phyloP scores from a whole-genome alignment of 2,113 vertebrate species.

The Larimichthys polyactis region DNA sequence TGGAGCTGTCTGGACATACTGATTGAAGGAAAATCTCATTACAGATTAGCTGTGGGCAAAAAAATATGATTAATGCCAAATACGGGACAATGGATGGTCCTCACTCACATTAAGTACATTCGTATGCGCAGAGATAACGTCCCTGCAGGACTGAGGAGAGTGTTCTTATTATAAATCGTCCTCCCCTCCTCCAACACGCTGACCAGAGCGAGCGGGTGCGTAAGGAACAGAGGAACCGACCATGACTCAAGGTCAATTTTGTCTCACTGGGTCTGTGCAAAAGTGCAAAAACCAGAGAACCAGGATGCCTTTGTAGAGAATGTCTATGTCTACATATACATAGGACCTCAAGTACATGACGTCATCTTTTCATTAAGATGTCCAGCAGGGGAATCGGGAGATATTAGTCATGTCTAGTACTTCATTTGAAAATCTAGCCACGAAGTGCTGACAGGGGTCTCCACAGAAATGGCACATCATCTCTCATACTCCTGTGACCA shows the following conservation, averaged over 20 bases:
- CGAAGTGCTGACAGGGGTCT: conserved; percentile 49
- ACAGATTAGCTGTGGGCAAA: conserved; percentile 63
- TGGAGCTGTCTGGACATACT: conserved; percentile 57
- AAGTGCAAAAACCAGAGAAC: background rate
- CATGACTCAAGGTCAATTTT: conserved; percentile 17
- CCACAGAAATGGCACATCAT: conserved; percentile 28
- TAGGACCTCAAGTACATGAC: background rate
- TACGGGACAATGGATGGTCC: conserved; percentile 42
- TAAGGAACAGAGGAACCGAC: background rate
- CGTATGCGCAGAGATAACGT: conserved; percentile 37
- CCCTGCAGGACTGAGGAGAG: conserved; percentile 35
- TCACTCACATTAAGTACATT: conserved; percentile 40
- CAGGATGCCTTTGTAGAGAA: background rate
- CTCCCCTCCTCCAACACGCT: background rate
- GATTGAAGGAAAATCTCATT: conserved; percentile 71
- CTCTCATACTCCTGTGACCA: conserved; percentile 8
- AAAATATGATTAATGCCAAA: conserved; percentile 61
- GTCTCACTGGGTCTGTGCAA: background rate
- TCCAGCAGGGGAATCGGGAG: conserved; percentile 2
- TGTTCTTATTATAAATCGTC: conserved; percentile 43
- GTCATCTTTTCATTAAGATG: conserved; percentile 1
- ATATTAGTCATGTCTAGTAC: background rate
- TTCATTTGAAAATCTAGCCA: conserved; percentile 13
- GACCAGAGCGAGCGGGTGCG: background rate
- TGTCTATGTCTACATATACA: background rate